Evolutionary conservation across 1,140 invertebrate genomes (phyloP).

Genomic region (Coptotermes formosanus): DNA sequence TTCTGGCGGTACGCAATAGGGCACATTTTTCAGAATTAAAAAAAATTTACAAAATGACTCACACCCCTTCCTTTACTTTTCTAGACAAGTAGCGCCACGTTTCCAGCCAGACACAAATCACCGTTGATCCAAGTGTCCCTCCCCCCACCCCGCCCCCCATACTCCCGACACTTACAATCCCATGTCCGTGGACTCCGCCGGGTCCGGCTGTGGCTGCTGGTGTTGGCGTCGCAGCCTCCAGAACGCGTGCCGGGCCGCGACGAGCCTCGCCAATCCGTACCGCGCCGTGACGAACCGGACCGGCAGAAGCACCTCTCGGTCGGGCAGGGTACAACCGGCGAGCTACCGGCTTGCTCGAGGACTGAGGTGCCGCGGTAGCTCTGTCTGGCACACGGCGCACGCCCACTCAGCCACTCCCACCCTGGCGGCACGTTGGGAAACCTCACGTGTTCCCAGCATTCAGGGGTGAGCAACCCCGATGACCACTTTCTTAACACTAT

Average conservation of each 20-base stretch:
- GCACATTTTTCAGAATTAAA: no score
- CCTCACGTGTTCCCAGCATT: background rate
- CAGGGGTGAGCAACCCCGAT: background rate
- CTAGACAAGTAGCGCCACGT: no score
- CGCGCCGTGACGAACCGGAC: constrained; percentile 54
- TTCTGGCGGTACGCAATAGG: no score
- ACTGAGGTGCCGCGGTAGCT: background rate
- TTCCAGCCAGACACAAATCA: no score
- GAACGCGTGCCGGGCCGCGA: constrained; percentile 64
- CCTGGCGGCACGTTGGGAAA: background rate
- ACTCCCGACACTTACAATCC: constrained; percentile 22
- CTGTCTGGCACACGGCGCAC: background rate
- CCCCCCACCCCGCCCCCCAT: no score
- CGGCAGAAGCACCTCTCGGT: constrained; percentile 45
- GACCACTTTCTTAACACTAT: no score
- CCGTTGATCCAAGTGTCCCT: no score
- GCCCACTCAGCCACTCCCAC: constrained; percentile 6
- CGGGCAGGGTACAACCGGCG: constrained; percentile 47
- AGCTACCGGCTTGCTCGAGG: background rate
- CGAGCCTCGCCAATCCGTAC: constrained; percentile 61
- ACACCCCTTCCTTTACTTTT: no score
- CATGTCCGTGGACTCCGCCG: constrained; percentile 30
- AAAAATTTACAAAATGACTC: no score
- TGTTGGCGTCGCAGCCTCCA: constrained; percentile 56
- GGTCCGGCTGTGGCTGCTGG: constrained; percentile 23